Evolutionary conservation across 2,888 invertebrate genomes (phyloP).

Genomic region (Mimachlamys varia): DNA sequence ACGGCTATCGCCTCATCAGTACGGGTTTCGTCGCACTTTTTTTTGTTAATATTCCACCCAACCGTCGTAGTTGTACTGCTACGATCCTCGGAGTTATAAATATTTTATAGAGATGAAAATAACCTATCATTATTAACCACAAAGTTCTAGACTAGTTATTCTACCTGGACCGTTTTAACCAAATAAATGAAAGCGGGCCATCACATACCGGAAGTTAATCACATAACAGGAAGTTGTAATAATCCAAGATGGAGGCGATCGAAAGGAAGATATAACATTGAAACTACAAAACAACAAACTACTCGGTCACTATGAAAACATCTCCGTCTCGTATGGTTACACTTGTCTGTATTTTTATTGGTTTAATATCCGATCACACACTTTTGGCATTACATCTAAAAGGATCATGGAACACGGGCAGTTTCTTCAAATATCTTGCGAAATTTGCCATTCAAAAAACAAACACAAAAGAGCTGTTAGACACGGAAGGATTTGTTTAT

Average conservation of each 20-base stretch:
- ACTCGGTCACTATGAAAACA: neutral
- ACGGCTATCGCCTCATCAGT: too few species aligned
- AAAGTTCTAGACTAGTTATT: too few species aligned
- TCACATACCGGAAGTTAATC: neutral
- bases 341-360: neutral
- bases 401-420: constrained; percentile 78
- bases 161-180: neutral
- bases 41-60: too few species aligned
- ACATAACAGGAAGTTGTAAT: neutral
- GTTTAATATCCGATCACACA: neutral
- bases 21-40: too few species aligned
- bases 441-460: constrained; percentile 99
- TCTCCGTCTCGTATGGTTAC: neutral
- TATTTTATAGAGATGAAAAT: too few species aligned
- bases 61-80: too few species aligned
- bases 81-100: too few species aligned
- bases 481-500: constrained; percentile 96
- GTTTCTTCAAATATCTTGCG: constrained; percentile 91
- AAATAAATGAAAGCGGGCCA: neutral
- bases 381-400: constrained; percentile 70
- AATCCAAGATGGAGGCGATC: constrained; percentile 29
- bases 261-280: neutral
- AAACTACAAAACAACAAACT: neutral
- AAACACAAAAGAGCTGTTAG: constrained; percentile 91
- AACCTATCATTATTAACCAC: too few species aligned